Percentiles rank a stretch among this genome's conserved stretches.
phyloP scores from a whole-genome alignment of 2,797 vertebrate genomes.

The Scomberomorus guttatus region DNA sequence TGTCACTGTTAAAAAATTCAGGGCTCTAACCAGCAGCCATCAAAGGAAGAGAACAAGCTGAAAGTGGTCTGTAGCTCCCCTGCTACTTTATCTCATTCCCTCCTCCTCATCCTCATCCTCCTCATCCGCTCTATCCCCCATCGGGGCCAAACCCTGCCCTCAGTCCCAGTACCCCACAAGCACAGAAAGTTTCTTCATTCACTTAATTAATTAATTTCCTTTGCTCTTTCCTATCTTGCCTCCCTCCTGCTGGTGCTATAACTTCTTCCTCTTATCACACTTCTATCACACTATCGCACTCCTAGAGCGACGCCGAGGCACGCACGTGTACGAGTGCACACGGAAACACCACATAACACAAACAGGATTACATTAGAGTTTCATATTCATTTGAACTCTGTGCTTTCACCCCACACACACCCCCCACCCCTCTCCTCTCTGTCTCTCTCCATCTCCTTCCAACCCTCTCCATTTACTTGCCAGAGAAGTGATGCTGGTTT shows the following conservation, averaged over 20 bases:
- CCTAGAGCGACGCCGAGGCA: slow-evolving; percentile 29
- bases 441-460: slow-evolving; percentile 23
- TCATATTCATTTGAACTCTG: slow-evolving; percentile 61
- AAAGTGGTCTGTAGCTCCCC: slow-evolving; percentile 58
- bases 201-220: slow-evolving; percentile 53
- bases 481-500: slow-evolving; percentile 73
- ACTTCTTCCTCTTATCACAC: slow-evolving; percentile 57
- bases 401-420: slow-evolving; percentile 7
- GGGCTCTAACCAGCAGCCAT: slow-evolving; percentile 70
- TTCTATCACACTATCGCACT: no score
- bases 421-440: background rate
- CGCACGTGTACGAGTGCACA: background rate
- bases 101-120: slow-evolving; percentile 45
- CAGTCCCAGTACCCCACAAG: slow-evolving; percentile 32
- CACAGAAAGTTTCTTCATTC: slow-evolving; percentile 50
- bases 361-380: slow-evolving; percentile 48
- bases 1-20: slow-evolving; percentile 73
- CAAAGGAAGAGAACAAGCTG: slow-evolving; percentile 74
- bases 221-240: slow-evolving; percentile 25
- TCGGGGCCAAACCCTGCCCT: slow-evolving; percentile 20
- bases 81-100: slow-evolving; percentile 53
- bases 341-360: slow-evolving; percentile 4
- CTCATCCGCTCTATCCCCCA: slow-evolving; percentile 36
- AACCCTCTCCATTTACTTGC: slow-evolving; percentile 43
- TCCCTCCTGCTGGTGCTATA: slow-evolving; percentile 31